These are phyloP conservation scores for Hypercompe scribonia DNA, from an alignment of 2,888 invertebrate genomes.

Conservation along the genomic window DNA sequence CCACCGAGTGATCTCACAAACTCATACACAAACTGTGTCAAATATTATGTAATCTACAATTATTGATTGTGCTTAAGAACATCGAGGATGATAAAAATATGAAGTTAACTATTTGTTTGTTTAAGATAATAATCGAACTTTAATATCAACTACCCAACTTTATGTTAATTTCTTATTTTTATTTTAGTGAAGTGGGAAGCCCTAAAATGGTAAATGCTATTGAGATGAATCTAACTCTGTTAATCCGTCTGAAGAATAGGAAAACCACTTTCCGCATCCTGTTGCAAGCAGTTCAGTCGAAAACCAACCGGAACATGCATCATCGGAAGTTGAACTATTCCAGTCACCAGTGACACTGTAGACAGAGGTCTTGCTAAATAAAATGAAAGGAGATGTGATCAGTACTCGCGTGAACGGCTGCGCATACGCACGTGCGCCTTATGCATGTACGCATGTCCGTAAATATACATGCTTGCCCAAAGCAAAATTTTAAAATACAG, in stretches of 20 bases:
- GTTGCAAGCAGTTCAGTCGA: constrained; percentile 39
- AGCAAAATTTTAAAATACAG: constrained; percentile 50
- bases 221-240: constrained; percentile 19
- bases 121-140: not conserved
- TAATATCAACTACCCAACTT: not conserved
- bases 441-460: constrained; percentile 43
- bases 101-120: not conserved
- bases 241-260: constrained; percentile 23
- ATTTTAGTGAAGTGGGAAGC: not conserved
- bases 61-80: not conserved
- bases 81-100: not conserved
- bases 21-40: not conserved
- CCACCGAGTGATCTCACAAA: not conserved
- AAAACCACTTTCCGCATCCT: constrained; percentile 40
- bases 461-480: constrained; percentile 64
- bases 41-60: not conserved
- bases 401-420: constrained; percentile 77
- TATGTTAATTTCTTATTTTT: not conserved
- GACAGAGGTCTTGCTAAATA: constrained; percentile 67
- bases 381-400: constrained; percentile 71
- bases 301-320: constrained; percentile 75
- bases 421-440: constrained; percentile 66
- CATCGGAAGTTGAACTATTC: constrained; percentile 74
- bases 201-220: not conserved
- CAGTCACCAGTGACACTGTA: constrained; percentile 67